Percentiles rank a stretch among this genome's conserved stretches.
phyloP scores from a whole-genome alignment of 2,797 vertebrate species.

The Sparus aurata region DNA sequence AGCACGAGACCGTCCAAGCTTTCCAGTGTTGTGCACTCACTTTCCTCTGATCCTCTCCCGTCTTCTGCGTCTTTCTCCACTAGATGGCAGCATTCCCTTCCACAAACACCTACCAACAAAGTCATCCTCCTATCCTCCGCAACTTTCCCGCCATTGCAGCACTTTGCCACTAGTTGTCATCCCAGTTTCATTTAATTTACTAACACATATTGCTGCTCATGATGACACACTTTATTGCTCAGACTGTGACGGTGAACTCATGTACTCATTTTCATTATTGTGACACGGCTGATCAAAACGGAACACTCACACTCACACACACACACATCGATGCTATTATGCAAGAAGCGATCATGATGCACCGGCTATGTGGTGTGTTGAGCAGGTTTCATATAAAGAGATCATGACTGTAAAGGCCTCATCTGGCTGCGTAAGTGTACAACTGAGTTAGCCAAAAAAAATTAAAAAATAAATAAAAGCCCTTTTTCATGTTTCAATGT shows the following conservation, averaged over 20 bases:
- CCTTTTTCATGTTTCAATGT: too few relatives aligned
- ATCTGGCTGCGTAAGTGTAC: background rate
- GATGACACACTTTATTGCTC: too few relatives aligned
- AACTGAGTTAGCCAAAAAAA: background rate
- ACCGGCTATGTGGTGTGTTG: background rate
- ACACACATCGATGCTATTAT: background rate
- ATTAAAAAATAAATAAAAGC: background rate
- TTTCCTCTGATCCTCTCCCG: background rate
- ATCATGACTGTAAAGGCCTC: background rate
- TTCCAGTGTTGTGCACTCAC: background rate
- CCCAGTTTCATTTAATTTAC: background rate
- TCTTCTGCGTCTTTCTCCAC: background rate
- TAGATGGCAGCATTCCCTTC: slow-evolving; percentile 40
- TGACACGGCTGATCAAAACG: background rate
- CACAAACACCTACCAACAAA: background rate
- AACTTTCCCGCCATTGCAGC: background rate
- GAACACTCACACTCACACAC: background rate
- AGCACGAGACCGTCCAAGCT: background rate
- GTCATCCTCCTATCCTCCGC: fast-evolving
- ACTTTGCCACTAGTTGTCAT: slow-evolving; percentile 24
- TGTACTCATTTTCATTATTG: background rate
- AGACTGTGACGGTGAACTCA: background rate
- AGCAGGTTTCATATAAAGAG: background rate
- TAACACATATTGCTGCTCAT: background rate
- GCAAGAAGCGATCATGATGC: background rate